Evolutionary conservation across 2,113 vertebrate genomes (phyloP).

Genomic region (Telmatochromis sp.): DNA sequence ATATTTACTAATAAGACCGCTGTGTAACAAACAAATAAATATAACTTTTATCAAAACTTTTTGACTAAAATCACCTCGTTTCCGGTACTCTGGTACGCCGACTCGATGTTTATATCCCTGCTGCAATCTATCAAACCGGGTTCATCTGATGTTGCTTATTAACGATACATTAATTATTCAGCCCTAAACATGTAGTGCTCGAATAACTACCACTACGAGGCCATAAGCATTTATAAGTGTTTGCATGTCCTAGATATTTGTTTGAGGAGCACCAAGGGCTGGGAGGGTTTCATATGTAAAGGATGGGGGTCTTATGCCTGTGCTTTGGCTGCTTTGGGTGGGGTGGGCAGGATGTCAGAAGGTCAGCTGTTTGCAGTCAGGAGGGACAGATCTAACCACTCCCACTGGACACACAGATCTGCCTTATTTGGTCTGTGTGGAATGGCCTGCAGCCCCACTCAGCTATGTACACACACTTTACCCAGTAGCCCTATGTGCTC

Average conservation of each 20-base stretch:
- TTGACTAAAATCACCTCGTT: background rate
- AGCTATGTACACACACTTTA: background rate
- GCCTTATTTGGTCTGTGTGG: conserved; percentile 47
- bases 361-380: conserved; percentile 48
- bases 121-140: background rate
- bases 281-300: background rate
- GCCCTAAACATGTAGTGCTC: background rate
- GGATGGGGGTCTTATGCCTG: background rate
- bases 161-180: background rate
- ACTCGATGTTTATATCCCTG: background rate
- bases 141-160: background rate
- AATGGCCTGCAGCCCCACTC: conserved; percentile 2
- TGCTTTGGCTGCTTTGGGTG: background rate
- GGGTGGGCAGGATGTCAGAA: conserved; percentile 38
- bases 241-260: conserved; percentile 11
- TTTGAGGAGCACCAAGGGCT: background rate
- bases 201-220: background rate
- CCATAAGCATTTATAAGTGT: background rate
- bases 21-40: background rate
- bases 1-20: background rate
- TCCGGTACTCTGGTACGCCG: background rate
- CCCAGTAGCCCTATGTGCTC: background rate
- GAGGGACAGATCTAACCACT: conserved; percentile 20
- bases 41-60: background rate
- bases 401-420: conserved; percentile 33